Evolutionary conservation across 2,797 vertebrate genomes (phyloP), one percentile per base, ranked within the genome.

Genomic region (Melanotaenia parkinsoni): DNA sequence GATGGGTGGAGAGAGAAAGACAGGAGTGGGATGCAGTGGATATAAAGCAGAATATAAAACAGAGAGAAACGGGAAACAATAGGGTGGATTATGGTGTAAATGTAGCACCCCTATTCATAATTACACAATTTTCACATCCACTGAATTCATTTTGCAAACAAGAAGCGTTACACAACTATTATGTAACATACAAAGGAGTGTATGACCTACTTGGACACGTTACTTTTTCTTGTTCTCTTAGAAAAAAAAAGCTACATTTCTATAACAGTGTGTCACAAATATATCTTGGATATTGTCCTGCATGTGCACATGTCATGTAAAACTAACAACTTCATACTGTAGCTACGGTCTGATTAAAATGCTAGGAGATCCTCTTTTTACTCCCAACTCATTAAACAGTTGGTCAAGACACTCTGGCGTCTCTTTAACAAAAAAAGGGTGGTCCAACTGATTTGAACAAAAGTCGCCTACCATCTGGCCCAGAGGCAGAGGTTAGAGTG

Each of bases 1-100:
- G 80, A 74, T 43, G 74, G 60, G 33, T 53, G 63, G 65, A 86
- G 79, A 65, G 76, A 64, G 63, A 16, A 1, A 11, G 43, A 64
- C 61, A 26, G 50, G 2, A 33, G 16, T 53, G 50, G 60, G 56
- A 74, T 59, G 61, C n/a, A 63, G 50, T 35, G 13, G 51, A 71
- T 50, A 57, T n/a, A 24, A 62, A 58, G 32, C 59, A 22, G 35
- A 57, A 63, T 54, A 63, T 60, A 58, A 76, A 74, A 40, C 26
- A 67, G 72, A 45, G 54, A 59, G 33, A 63, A 63, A 50, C 20
- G 16, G 60, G 47, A 71, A 76, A 86, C 77, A 78, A 69, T 37
- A 20, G 47, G 43, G 37, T 66, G 67, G 67, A 72, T 79, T 81
- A 73, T 66, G 45, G 11, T 70, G 65, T 60, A 38, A 80, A 64